Evolutionary conservation across 2,888 invertebrate species (phyloP).

Genomic region (Megastigmus dorsalis): DNA sequence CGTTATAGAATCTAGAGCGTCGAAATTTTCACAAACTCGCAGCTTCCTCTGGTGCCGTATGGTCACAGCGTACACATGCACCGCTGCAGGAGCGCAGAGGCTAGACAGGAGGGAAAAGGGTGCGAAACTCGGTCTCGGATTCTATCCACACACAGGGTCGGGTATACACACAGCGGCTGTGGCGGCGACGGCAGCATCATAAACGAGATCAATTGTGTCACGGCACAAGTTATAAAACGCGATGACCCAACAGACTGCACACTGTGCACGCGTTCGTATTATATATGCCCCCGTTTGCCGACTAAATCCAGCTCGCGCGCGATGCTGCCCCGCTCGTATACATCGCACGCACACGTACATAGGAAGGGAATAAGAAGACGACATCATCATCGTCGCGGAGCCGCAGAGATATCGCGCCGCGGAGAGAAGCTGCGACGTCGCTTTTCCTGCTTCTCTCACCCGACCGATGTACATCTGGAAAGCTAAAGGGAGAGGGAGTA

Average conservation of each 20-base stretch:
- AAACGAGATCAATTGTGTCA: constrained; percentile 45
- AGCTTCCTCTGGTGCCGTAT: constrained; percentile 12
- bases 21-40: constrained; percentile 36
- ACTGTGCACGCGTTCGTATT: neutral
- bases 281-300: constrained; percentile 3
- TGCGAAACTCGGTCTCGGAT: neutral
- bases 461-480: constrained; percentile 1
- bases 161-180: neutral
- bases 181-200: neutral
- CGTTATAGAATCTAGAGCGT: constrained; percentile 37
- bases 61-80: neutral
- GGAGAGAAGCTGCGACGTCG: neutral
- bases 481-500: neutral
- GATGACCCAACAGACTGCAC: no score
- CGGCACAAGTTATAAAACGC: constrained; percentile 16
- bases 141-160: neutral
- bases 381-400: neutral
- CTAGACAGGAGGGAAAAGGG: constrained; percentile 21
- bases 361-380: neutral
- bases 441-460: neutral
- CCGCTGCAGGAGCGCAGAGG: constrained; percentile 61
- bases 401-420: neutral
- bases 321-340: neutral
- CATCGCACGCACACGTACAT: neutral
- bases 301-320: neutral